These are phyloP conservation scores for Struthio camelus DNA, from an alignment of 2,113 vertebrate genomes.

Conservation along the genomic window DNA sequence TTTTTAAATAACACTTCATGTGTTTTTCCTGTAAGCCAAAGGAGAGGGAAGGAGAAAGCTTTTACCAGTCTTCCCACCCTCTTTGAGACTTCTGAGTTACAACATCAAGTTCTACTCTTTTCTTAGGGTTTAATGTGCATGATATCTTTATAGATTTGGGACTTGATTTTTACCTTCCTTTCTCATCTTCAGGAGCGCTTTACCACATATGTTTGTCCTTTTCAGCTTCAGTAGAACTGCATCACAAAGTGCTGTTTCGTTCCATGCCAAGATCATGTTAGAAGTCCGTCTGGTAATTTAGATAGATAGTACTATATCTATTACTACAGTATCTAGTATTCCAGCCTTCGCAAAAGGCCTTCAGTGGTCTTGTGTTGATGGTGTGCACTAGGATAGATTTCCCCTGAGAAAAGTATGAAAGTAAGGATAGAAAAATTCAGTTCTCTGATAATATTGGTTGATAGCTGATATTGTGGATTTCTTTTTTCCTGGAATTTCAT, in stretches of 20 bases:
- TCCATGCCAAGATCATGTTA: not conserved
- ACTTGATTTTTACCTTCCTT: not conserved
- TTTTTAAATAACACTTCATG: not conserved
- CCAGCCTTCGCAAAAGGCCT: not conserved
- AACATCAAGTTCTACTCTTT: not conserved
- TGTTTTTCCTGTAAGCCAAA: not conserved
- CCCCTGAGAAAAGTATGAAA: not conserved
- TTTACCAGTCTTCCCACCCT: not conserved
- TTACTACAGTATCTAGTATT: not conserved
- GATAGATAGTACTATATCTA: not conserved
- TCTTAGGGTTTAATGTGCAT: not conserved
- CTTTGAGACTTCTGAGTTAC: not conserved
- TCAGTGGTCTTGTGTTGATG: not conserved
- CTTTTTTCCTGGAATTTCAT: not conserved
- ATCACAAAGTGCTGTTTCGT: not conserved
- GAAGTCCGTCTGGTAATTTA: not conserved
- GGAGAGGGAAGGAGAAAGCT: not conserved
- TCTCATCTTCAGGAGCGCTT: not conserved
- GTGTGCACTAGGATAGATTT: not conserved
- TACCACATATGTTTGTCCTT: fast-evolving
- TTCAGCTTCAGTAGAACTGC: not conserved
- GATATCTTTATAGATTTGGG: fast-evolving
- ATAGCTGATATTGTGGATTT: not conserved
- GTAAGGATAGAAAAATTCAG: not conserved
- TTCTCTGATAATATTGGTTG: not conserved